Evolutionary conservation across 2,888 invertebrate genomes (phyloP), one percentile per base, ranked within the genome.

Genomic region (Drosophila pegasa): DNA sequence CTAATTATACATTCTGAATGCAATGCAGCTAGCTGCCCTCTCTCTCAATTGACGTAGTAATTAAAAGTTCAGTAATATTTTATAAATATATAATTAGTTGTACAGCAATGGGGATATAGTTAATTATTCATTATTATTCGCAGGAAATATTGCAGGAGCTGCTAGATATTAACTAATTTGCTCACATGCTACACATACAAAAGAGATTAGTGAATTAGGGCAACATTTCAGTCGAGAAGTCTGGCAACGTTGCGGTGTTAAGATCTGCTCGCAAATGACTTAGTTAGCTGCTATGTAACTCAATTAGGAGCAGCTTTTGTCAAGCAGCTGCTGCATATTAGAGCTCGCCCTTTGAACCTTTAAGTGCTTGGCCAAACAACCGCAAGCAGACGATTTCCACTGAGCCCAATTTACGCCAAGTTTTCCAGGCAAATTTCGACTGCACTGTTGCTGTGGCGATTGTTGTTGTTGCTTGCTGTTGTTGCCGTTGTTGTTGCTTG

Each of bases 341-440:
- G n/a, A 27, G 31, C 31, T 20, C 12, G 37, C 37, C 16, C 20
- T 52, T 33, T 25, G n/a, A 37, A 27, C 29, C 45, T 25, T 62
- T 35, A 37, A 57, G 52, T 27, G 47, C 22, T 70, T 66, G 37
- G 20, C 33, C 16, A 41, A 67, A 65, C 50, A 64, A 62, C 59
- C 37, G 18, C 40, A 59, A 31, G 58, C 27, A 60, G 66, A 85
- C 67, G 62, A 68, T 80, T 83, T 72, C 67, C 72, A 64, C 48
- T 59, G 65, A 41, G 57, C 62, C 61, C 71, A 81, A 70, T 66
- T 78, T 70, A 31, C 51, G 33, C 20, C 1, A 48, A 37, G 61
- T 61, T 75, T 67, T 67, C 64, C 69, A 75, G 69, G 73, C 55
- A 71, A 58, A 51, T 68, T 60, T 54, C n/a, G 48, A 67, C 58